Evolutionary conservation across 2,888 invertebrate genomes (phyloP).

Genomic region (Cephus pygmeus): DNA sequence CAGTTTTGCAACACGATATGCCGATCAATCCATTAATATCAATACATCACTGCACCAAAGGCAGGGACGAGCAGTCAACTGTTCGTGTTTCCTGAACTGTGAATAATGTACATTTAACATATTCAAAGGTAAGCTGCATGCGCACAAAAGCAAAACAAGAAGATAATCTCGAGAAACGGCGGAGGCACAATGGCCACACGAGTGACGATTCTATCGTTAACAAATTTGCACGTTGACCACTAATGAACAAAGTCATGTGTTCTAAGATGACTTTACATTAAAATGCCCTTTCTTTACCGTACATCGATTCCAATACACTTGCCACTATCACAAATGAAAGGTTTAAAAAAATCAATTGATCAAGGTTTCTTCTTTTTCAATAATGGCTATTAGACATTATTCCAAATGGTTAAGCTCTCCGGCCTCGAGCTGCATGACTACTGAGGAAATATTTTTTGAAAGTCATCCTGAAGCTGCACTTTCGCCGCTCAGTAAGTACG

Average conservation of each 20-base stretch:
- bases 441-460: constrained; percentile 30
- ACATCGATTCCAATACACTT: background rate
- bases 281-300: background rate
- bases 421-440: background rate
- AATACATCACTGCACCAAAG: background rate
- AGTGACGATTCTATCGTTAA: background rate
- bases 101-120: background rate
- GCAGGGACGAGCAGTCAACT: background rate
- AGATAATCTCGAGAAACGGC: background rate
- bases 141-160: background rate
- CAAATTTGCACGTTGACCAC: background rate
- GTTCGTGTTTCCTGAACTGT: background rate
- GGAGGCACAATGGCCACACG: background rate
- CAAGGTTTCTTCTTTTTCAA: no score
- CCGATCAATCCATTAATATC: background rate
- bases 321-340: background rate
- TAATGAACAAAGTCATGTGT: background rate
- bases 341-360: background rate
- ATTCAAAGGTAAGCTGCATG: background rate
- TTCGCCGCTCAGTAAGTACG: constrained; percentile 24
- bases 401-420: background rate
- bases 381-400: no score
- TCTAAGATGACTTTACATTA: background rate
- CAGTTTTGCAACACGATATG: background rate
- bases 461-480: constrained; percentile 49